Evolutionary conservation across 2,113 vertebrate species (phyloP), one percentile per base, ranked within the genome.

Genomic region (Labrus mixtus): DNA sequence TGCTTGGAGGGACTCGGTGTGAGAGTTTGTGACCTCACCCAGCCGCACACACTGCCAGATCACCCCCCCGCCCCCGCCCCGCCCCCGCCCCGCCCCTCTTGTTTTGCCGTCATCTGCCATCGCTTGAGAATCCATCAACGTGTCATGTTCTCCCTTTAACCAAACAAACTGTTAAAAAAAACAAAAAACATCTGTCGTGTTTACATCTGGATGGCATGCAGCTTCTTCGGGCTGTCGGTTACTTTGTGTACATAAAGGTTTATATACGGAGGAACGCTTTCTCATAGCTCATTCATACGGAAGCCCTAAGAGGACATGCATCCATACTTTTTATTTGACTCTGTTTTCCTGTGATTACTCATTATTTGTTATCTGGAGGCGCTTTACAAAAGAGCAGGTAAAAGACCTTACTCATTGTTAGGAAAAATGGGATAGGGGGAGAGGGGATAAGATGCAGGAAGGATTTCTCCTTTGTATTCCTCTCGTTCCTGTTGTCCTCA

Each of bases 1-100:
- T 79, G 83, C 87, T 86, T 78, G 1, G 13, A 63, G 17, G 10
- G 19, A 51, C 77, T 66, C 16, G 46, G 72, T 19, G 84, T 81
- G 83, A 85, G 83, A 61, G 68, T 69, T 65, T 81, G 84, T 82
- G 88, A 90, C 78, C 81, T 91, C 73, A 72, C 54, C 64, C 85
- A 66, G 87, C 60, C 51, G 60, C 77, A 78, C 77, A 78, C 82
- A 86, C 89, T 84, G 87, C 85, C 89, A 79, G 55, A 58, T 60
- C 72, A 59, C 58, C 39, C n/a, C n/a, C n/a, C n/a, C n/a, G n/a
- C n/a, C n/a, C n/a, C n/a, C n/a, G n/a, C n/a, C n/a, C n/a, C n/a
- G n/a, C n/a, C n/a, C n/a, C n/a, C n/a, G n/a, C n/a, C n/a, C n/a
- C n/a, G n/a, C n/a, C n/a, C 48, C 61, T 82, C 61, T 33, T 5